Evolutionary conservation across 2,888 invertebrate genomes (phyloP).

Genomic region (Drosophila barbarae): DNA sequence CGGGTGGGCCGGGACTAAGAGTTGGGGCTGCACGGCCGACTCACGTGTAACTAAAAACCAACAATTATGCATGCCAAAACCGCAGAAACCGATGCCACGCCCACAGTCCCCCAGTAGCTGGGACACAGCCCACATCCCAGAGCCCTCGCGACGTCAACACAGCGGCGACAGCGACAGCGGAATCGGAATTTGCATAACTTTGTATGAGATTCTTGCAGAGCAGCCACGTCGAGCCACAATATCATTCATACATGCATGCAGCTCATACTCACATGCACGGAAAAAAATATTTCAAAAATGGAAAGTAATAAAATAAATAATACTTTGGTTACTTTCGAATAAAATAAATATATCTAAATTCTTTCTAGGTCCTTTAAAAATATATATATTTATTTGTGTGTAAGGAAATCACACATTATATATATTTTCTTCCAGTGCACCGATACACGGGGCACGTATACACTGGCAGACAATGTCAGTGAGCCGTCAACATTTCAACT

Average conservation of each 20-base stretch:
- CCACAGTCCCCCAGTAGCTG: conserved; percentile 20
- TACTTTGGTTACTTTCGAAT: fast-evolving
- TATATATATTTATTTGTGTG: not conserved
- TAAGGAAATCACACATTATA: fast-evolving
- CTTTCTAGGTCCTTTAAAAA: fast-evolving
- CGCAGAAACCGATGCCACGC: conserved; percentile 66
- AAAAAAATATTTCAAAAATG: not conserved
- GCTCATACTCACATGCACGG: conserved; percentile 19
- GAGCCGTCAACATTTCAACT: conserved; percentile 72
- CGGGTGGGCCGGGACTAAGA: not conserved
- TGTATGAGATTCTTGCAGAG: conserved; percentile 68
- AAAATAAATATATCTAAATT: not conserved
- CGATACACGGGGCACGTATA: conserved; percentile 28
- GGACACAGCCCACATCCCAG: conserved; percentile 26
- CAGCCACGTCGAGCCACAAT: conserved; percentile 59
- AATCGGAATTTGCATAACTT: conserved; percentile 71
- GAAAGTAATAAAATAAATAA: too few species aligned
- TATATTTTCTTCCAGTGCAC: not conserved
- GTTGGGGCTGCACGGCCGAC: conserved; percentile 24
- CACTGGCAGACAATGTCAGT: conserved; percentile 56
- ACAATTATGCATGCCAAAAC: conserved; percentile 72
- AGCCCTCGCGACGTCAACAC: conserved; percentile 27
- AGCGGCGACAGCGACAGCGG: conserved; percentile 28
- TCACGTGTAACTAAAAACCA: conserved; percentile 71
- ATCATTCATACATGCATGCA: conserved; percentile 63